These are phyloP conservation scores for Lissonota sp. DNA, from an alignment of 2,888 invertebrate species.

Conservation along the genomic window DNA sequence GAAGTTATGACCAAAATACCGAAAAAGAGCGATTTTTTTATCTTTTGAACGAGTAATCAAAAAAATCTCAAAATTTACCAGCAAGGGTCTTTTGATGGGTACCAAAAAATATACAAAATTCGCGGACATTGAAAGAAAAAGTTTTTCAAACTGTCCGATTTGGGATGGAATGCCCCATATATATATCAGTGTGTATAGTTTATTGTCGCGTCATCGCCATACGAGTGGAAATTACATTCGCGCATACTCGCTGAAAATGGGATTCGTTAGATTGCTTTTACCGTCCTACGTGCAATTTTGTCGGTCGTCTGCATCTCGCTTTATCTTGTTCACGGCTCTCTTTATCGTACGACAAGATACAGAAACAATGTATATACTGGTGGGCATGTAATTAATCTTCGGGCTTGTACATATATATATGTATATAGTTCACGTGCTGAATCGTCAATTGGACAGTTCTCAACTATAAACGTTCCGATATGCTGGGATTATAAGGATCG, in stretches of 20 bases:
- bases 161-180: too few species aligned
- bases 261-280: constrained; percentile 40
- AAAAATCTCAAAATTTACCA: too few species aligned
- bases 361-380: neutral
- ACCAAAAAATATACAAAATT: too few species aligned
- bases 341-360: constrained; percentile 27
- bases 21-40: too few species aligned
- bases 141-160: too few species aligned
- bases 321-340: neutral
- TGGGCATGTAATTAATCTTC: constrained; percentile 14
- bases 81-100: too few species aligned
- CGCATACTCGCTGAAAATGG: constrained; percentile 1
- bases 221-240: constrained; percentile 43
- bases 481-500: neutral
- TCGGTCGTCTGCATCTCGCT: constrained; percentile 7
- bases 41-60: too few species aligned
- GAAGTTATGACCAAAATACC: too few species aligned
- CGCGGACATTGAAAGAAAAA: too few species aligned
- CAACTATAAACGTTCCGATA: neutral
- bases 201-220: constrained; percentile 21
- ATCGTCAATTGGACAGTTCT: constrained; percentile 14
- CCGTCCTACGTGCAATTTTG: constrained; percentile 53
- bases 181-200: neutral
- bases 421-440: neutral
- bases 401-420: neutral